These are phyloP conservation scores for Sceliomorpha sp. DNA, from an alignment of 2,888 invertebrate genomes.

Conservation along the genomic window DNA sequence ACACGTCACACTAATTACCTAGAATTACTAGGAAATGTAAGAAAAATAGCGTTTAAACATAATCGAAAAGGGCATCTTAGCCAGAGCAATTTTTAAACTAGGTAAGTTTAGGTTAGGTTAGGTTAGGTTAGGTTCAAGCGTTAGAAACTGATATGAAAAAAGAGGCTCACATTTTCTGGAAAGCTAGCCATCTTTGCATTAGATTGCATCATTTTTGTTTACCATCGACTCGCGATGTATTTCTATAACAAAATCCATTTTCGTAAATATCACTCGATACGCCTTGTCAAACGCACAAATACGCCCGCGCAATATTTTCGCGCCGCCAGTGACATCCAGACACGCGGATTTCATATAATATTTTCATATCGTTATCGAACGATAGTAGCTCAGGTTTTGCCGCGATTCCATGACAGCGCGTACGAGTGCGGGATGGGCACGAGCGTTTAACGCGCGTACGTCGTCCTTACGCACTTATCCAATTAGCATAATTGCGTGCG, in stretches of 20 bases:
- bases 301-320: constrained; percentile 46
- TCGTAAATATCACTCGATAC: constrained; percentile 31
- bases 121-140: too few species aligned
- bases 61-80: too few species aligned
- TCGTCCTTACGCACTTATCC: constrained; percentile 70
- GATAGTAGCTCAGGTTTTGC: constrained; percentile 48
- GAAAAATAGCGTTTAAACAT: too few species aligned
- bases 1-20: constrained; percentile 38
- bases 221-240: too few species aligned
- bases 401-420: constrained; percentile 49
- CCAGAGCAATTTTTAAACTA: too few species aligned
- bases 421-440: constrained; percentile 16
- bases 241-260: too few species aligned
- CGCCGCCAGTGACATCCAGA: constrained; percentile 49
- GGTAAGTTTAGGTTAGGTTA: too few species aligned
- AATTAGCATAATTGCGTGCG: constrained; percentile 77
- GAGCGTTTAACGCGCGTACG: constrained; percentile 45
- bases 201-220: too few species aligned
- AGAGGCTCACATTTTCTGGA: too few species aligned
- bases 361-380: constrained; percentile 53
- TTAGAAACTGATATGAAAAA: too few species aligned
- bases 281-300: constrained; percentile 22
- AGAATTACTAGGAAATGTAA: too few species aligned
- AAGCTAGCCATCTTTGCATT: too few species aligned
- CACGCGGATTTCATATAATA: constrained; percentile 51